Base-by-base conservation (phyloP, 92 coral and sea anemone species). In the Palythoa grandis region DNA sequence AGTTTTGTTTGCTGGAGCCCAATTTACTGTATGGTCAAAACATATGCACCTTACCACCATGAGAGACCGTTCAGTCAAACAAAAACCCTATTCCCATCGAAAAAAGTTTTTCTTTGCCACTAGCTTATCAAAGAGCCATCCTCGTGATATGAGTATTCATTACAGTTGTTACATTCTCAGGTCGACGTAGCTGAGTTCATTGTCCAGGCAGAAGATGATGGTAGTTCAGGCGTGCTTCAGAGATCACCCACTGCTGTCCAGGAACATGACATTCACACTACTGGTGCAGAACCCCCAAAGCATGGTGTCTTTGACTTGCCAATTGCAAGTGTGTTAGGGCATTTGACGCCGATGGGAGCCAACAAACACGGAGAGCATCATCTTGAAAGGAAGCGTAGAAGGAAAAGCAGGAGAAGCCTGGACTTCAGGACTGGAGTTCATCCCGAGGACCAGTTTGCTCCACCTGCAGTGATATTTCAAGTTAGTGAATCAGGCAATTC, bases 381-480 rank as follows among this genome's bases (percentile, higher is more conserved):
- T 40, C 66, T 72, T 43, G 92, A 83, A 74, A 74, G 88, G 29
- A 85, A 88, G 50, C 89, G 88, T 13, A 84, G 88, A 86, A 88
- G 91, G 37, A 80, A 85, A 13, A 74, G 86, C 50, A 83, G 90
- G 71, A 86, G 86, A 82, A 85, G 94, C 23, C 88, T 94, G 61
- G 98, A 94, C 63, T 94, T 90, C 86, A 87, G 95, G 69, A 88
- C 88, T 48, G 94, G 91, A 57, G 91, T 94, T 14, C 95, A 90
- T 48, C 94, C 98, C 0, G 98, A 94, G 74, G 98, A 91, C 53
- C 98, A 95, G 88, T 96, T 95, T 75, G 98, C 98, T 8, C 98
- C 98, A 0, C 98, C 98, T 0, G 93, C 98, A 47, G 96, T 96
- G 20, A 96, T 96, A 90, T 94, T 96, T 74, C 98, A 96, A 96